Percentiles rank a stretch among this genome's conserved stretches.
Evolutionary conservation across 2,797 vertebrate genomes (phyloP).

Genomic region (Pogonophryne albipinna): DNA sequence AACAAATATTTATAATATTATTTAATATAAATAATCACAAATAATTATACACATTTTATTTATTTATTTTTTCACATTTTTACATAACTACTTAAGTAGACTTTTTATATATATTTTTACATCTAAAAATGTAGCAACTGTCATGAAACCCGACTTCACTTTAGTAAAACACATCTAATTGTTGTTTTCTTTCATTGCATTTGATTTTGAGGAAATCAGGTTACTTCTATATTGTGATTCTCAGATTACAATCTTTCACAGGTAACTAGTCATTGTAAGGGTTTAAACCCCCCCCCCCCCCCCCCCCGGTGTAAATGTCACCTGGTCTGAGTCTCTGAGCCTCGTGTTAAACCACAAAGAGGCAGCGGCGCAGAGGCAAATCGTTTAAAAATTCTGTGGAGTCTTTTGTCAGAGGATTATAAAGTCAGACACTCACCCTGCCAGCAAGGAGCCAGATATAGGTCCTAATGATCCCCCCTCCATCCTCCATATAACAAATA

Average conservation of each 20-base stretch:
- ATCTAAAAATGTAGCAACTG: too few species aligned
- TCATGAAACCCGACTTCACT: too few species aligned
- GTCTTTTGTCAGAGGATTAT: slow-evolving; percentile 79
- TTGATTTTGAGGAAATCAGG: too few species aligned
- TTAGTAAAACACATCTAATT: too few species aligned
- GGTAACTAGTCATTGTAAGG: slow-evolving; percentile 50
- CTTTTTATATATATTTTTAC: too few species aligned
- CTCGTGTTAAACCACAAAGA: slow-evolving; percentile 83
- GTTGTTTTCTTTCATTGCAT: too few species aligned
- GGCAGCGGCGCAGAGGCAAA: slow-evolving; percentile 67
- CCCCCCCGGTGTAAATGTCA: slow-evolving; percentile 78
- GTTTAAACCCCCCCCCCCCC: slow-evolving; percentile 72
- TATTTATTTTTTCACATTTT: too few species aligned
- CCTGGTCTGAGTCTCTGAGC: slow-evolving; percentile 65
- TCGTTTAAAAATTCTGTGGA: slow-evolving; percentile 80
- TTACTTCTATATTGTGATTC: slow-evolving; percentile 48
- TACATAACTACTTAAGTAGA: too few species aligned
- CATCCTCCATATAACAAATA: slow-evolving; percentile 17
- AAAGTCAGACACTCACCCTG: slow-evolving; percentile 75
- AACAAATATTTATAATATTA: too few species aligned
- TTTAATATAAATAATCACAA: too few species aligned
- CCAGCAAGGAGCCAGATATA: slow-evolving; percentile 75
- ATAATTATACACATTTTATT: too few species aligned
- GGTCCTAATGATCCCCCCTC: slow-evolving; percentile 59
- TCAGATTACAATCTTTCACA: slow-evolving; percentile 52